Evolutionary conservation across 2,888 invertebrate species (phyloP), one percentile per base, ranked within the genome.

Genomic region (Pantelozetes paolii): DNA sequence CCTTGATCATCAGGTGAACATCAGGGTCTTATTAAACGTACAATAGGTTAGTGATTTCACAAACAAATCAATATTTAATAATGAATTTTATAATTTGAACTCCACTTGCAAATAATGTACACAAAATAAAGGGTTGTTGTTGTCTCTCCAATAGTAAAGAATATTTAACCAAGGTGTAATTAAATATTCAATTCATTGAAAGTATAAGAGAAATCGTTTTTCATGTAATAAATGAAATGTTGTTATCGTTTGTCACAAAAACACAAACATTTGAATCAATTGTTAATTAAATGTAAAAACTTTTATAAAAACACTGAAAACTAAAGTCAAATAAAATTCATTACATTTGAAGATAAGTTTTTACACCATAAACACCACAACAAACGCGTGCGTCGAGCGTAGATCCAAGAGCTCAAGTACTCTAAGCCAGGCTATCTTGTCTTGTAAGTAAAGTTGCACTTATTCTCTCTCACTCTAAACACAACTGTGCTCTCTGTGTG

Each of bases 321-420:
- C 11, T 45, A 54, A 54, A 54, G 15, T 13, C 23, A 57, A 57
- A 30, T 57, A 11, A 57, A 57, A 57, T 30, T 1, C 11, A 28
- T 30, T 11, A 13, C 28, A 28, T 57, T 57, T 57, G 28, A 30
- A 13, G 57, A 57, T 57, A 57, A 57, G 57, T 13, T 11, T 13
- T 57, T 13, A 30, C n/a, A n/a, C n/a, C n/a, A n/a, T n/a, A n/a
- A n/a, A 54, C 13, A 28, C 32, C 59, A 36, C 13, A 64, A 64
- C 62, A 64, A 64, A 64, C 62, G 62, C 62, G 62, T 64, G 62
- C 62, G 62, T 64, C 36, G 36, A 64, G 20, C 9, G 36, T 9
- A 23, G 20, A 48, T 48, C 48, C 9, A 30, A 64, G 20, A 32
- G 15, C 57, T 57, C 15, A 3, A 57, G 30, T 57, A 23, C 13